Evolutionary conservation across 1,140 invertebrate species (phyloP).

Genomic region (Drosophila bipectinata): DNA sequence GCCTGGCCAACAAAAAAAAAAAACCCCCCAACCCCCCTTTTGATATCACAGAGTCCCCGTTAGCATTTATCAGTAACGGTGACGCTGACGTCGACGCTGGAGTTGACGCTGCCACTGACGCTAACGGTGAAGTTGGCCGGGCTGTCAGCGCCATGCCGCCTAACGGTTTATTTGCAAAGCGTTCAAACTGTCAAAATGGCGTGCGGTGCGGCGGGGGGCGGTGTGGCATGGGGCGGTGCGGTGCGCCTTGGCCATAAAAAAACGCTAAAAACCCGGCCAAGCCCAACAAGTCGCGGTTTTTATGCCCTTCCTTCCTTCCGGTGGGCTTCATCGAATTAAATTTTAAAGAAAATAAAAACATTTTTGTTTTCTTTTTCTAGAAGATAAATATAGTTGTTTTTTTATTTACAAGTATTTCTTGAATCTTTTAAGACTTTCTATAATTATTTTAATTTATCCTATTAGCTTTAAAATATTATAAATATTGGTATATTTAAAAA

Average conservation of each 20-base stretch:
- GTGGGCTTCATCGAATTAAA: background rate
- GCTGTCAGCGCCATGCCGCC: conserved; percentile 58
- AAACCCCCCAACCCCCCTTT: background rate
- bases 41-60: background rate
- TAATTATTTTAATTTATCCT: too few relatives aligned
- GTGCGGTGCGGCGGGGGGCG: conserved; percentile 26
- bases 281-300: background rate
- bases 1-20: conserved; percentile 4
- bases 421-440: too few relatives aligned
- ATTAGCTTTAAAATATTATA: too few relatives aligned
- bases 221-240: conserved; percentile 17
- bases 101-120: conserved; percentile 19
- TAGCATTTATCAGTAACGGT: conserved; percentile 32
- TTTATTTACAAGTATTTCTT: too few relatives aligned
- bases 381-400: too few relatives aligned
- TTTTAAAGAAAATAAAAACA: too few relatives aligned
- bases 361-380: too few relatives aligned
- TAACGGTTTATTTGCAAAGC: conserved; percentile 64
- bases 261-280: background rate
- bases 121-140: conserved; percentile 13
- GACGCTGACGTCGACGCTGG: conserved; percentile 10
- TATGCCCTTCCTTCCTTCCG: background rate
- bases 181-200: conserved; percentile 75
- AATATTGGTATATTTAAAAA: too few relatives aligned
- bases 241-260: conserved; percentile 45